Base-by-base conservation (phyloP, 2,888 invertebrate species). In the Eumacrocentrus americanus region DNA sequence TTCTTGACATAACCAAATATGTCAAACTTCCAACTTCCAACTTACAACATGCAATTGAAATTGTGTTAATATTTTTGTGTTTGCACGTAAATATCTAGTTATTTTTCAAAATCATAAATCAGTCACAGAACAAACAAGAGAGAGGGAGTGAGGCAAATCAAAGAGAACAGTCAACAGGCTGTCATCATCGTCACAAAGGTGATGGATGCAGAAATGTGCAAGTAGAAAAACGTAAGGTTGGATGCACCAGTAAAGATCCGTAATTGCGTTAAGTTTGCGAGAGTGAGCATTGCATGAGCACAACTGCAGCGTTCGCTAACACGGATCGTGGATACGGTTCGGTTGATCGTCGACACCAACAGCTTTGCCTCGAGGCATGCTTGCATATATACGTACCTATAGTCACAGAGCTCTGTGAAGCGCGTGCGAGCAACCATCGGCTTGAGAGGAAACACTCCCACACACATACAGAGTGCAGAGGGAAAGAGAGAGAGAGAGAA, bases 351-450 rank as follows among this genome's bases (percentile, higher is more conserved):
- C 38, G 23, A 40, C 16, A 25, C 34, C 23, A 52, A 40, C 40
- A 52, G 38, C 52, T 23, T 38, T 52, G 52, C 38, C 52, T 52
- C 52, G 52, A 40, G n/a, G n/a, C n/a, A n/a, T n/a, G n/a, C n/a
- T n/a, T n/a, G n/a, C n/a, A n/a, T n/a, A n/a, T n/a, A n/a, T n/a
- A n/a, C n/a, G n/a, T n/a, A n/a, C n/a, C n/a, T n/a, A 52, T 52
- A 52, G 52, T 52, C 40, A 52, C 16, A 40, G 40, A 16, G 23
- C 40, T 38, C 25, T 52, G 42, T n/a, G 40, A 52, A 40, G 52
- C 40, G 52, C 14, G 38, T 40, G 37, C 23, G 52, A 52, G 37
- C 14, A 52, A 23, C 25, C 52, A 52, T 25, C 40, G 52, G 40
- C 23, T 40, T 40, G 52, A 52, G 52, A 52, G 25, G 40, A 52